Base-by-base conservation (phyloP, 1,140 invertebrate species). In the Phymastichus coffea region DNA sequence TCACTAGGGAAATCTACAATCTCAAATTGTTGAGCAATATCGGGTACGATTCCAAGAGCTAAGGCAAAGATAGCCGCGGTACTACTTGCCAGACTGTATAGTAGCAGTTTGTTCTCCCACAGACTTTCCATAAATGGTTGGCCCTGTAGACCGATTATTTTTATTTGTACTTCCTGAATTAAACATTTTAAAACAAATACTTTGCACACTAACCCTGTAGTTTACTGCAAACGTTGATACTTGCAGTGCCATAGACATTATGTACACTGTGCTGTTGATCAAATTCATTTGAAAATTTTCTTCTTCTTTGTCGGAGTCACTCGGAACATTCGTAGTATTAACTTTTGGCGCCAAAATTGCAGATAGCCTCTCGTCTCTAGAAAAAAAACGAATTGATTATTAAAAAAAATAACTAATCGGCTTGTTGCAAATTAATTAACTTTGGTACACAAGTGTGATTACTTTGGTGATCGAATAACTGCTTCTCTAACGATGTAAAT, bases 71-170 rank as follows among this genome's bases (percentile, higher is more conserved):
- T 88, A 17, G 87, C 83, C 38, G 80, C 82, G 17, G 86, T 85
- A 12, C 92, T 92, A 40, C 86, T 82, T 12, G 92, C 40, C 38
- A 98, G 85, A 73, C 93, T 95, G 80, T 94, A 97, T 63, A 99
- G 79, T 51, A 99, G 82, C 22, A 94, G 87, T 69, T 90, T 92
- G 80, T 99, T 99, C 70, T 97, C 91, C 15, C 74, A 75, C 54
- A 99, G 81, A 80, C 93, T 93, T 77, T 98, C 95, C 98, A 99
- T 99, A 69, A 95, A 99, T 2, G 98, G 98, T 75, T 94, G 88
- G 10, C 98, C 97, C 95, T 98, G 71, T 38, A 61, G 68, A 70
- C 70, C 6, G 12, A 33, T 49, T 54, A 40, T 59, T 64, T 61
- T 55, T 58, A 65, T 55, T 56, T 44, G 61, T 49, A 43, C 52